Conservation (phyloP, 2,888 invertebrate genomes). For the Hirtodrosophila cameraria region DNA sequence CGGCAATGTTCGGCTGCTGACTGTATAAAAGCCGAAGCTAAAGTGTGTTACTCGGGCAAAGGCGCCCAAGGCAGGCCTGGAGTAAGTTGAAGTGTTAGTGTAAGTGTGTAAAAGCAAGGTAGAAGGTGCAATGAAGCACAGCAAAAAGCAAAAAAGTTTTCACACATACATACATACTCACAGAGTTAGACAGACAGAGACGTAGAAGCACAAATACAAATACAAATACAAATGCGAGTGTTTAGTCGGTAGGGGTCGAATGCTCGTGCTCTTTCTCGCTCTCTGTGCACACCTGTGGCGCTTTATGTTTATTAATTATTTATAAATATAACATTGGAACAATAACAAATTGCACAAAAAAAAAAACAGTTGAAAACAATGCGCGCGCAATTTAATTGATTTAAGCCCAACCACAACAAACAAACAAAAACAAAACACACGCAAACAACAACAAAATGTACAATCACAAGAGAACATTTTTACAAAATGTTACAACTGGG, state of each 20-base stretch:
- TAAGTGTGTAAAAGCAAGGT: no score
- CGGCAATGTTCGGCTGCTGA: neutral
- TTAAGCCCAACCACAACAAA: slow-evolving; percentile 20
- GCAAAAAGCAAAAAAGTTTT: slow-evolving; percentile 28
- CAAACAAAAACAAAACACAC: slow-evolving; percentile 4
- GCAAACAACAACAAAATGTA: slow-evolving; percentile 20
- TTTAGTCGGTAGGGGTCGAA: slow-evolving; percentile 23
- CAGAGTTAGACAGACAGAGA: slow-evolving; percentile 13
- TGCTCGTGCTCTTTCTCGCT: slow-evolving; percentile 29
- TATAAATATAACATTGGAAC: slow-evolving; percentile 62
- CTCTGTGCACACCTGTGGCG: slow-evolving; percentile 70
- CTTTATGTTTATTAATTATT: slow-evolving; percentile 76
- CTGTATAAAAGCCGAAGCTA: neutral
- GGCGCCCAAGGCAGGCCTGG: neutral
- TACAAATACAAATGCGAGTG: slow-evolving; percentile 36
- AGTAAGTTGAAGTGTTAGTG: no score
- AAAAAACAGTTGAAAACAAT: slow-evolving; percentile 21
- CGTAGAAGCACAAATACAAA: slow-evolving; percentile 22
- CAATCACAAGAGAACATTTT: slow-evolving; percentile 22
- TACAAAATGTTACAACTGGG: slow-evolving; percentile 53
- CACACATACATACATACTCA: slow-evolving; percentile 10
- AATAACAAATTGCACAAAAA: slow-evolving; percentile 26
- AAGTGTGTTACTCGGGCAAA: neutral
- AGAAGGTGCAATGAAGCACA: slow-evolving; percentile 24
- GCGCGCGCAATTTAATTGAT: slow-evolving; percentile 35